These are phyloP conservation scores for Recurvirostra avosetta DNA, from an alignment of 2,113 vertebrate species.

Conservation along the genomic window DNA sequence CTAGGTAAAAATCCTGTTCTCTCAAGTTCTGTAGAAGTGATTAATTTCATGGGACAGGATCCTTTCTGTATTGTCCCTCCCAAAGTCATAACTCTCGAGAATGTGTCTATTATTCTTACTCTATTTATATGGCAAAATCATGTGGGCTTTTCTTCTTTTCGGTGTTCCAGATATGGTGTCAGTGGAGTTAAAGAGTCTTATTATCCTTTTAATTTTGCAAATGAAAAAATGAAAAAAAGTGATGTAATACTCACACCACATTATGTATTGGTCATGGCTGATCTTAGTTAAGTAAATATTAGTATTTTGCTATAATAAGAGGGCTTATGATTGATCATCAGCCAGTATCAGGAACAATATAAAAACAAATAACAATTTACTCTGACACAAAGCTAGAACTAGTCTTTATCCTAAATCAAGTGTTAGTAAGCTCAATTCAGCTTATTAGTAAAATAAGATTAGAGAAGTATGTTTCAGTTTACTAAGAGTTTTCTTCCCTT, in stretches of 20 bases:
- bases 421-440: neutral
- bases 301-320: neutral
- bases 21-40: neutral
- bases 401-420: neutral
- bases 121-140: neutral
- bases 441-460: neutral
- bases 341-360: neutral
- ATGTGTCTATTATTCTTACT: neutral
- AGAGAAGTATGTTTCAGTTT: neutral
- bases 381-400: neutral
- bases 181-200: neutral
- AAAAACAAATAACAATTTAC: neutral
- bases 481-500: neutral
- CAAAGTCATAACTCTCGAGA: neutral
- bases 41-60: neutral
- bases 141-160: neutral
- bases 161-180: neutral
- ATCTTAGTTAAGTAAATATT: neutral
- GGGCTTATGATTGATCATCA: neutral
- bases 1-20: neutral
- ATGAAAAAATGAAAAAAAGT: neutral
- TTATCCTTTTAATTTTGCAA: neutral
- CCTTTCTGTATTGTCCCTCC: neutral
- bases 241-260: neutral
- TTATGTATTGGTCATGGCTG: neutral